Conservation (phyloP, 2,888 invertebrate genomes). For the Eupithecia subfuscata region DNA sequence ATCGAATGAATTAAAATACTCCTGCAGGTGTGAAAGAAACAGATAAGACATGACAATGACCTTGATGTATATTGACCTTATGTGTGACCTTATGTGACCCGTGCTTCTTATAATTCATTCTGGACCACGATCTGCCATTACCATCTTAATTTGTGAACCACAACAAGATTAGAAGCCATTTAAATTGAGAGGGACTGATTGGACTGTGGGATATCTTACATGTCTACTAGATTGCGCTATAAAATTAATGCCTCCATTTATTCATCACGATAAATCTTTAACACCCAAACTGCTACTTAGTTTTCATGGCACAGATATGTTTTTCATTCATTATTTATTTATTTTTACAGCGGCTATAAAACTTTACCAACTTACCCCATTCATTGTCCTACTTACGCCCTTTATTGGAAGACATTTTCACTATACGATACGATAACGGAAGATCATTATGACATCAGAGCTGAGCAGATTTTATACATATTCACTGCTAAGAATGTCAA, state of each 20-base stretch:
- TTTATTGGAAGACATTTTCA: neutral
- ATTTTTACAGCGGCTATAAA: constrained; percentile 21
- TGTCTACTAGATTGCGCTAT: neutral
- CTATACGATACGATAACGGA: neutral
- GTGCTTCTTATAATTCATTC: no score
- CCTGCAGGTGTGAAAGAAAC: no score
- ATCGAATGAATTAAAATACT: no score
- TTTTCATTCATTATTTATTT: constrained; percentile 18
- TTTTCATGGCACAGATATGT: constrained; percentile 6
- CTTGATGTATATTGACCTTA: no score
- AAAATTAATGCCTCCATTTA: neutral
- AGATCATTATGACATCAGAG: neutral
- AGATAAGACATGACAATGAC: no score
- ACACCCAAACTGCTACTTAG: neutral
- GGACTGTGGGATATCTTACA: neutral
- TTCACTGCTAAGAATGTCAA: neutral
- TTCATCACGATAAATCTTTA: neutral
- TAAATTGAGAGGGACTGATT: neutral
- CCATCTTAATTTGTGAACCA: neutral
- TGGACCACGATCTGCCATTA: neutral
- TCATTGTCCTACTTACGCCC: constrained; percentile 23
- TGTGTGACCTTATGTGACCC: no score
- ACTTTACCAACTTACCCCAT: constrained; percentile 30
- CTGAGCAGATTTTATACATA: neutral
- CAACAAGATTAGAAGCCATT: neutral